phyloP scores from a whole-genome alignment of 2,113 vertebrate species.

The Pelmatolapia mariae region DNA sequence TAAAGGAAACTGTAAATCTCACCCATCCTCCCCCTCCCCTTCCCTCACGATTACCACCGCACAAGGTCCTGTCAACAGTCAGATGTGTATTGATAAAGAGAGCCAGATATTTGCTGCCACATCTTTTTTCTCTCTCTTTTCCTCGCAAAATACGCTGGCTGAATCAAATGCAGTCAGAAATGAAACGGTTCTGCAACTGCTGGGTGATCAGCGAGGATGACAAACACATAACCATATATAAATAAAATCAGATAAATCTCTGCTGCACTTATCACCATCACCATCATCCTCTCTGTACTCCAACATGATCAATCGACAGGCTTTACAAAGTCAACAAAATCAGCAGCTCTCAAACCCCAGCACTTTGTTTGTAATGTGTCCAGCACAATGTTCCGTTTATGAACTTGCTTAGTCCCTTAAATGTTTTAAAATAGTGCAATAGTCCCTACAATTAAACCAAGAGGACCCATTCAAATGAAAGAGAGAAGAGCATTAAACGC shows the following conservation, averaged over 20 bases:
- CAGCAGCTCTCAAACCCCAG: background rate
- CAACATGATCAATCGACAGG: background rate
- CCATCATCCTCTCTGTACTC: background rate
- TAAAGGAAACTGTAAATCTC: conserved; percentile 64
- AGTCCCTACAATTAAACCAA: background rate
- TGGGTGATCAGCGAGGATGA: background rate
- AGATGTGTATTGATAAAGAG: conserved; percentile 29
- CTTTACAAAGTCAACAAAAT: background rate
- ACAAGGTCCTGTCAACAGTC: conserved; percentile 47
- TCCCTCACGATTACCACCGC: conserved; percentile 4
- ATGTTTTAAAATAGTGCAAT: background rate
- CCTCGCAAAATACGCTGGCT: background rate
- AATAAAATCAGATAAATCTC: background rate
- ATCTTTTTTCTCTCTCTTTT: background rate
- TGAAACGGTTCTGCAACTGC: background rate
- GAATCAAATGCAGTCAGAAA: background rate
- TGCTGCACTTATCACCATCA: background rate
- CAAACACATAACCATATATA: background rate
- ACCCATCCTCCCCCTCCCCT: background rate
- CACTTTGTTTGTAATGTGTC: background rate
- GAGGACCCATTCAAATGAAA: background rate
- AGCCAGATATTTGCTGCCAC: conserved; percentile 20
- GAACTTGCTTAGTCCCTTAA: background rate
- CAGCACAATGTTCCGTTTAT: background rate
- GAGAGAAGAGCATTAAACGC: background rate